phyloP scores from a whole-genome alignment of 2,797 vertebrate species.

The Sebastes steindachneri region DNA sequence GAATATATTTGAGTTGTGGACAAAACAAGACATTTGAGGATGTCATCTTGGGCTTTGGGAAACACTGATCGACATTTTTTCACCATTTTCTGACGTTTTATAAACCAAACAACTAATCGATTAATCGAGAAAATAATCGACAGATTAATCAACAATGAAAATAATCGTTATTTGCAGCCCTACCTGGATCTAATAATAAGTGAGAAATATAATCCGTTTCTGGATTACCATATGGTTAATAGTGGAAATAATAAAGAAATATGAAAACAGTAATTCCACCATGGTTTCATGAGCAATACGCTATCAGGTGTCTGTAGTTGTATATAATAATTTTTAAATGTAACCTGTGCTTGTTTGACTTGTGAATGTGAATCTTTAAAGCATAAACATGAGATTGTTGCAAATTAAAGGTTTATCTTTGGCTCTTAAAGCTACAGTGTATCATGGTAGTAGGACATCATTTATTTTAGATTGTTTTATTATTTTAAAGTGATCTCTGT shows the following conservation, averaged over 20 bases:
- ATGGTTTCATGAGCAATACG: background rate
- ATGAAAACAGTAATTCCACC: background rate
- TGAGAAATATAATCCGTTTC: background rate
- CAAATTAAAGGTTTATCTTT: background rate
- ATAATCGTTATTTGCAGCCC: too few relatives aligned
- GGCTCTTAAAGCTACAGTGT: background rate
- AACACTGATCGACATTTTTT: too few relatives aligned
- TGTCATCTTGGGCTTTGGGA: too few relatives aligned
- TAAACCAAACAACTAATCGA: too few relatives aligned
- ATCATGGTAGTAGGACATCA: background rate
- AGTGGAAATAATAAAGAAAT: background rate
- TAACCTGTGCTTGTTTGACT: background rate
- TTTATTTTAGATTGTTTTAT: background rate
- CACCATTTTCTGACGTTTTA: too few relatives aligned
- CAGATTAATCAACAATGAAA: too few relatives aligned
- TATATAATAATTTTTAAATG: background rate
- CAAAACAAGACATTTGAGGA: too few relatives aligned
- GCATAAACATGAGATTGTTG: background rate
- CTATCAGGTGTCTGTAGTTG: background rate
- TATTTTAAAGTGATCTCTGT: background rate
- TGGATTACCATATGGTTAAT: background rate
- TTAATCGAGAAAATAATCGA: too few relatives aligned
- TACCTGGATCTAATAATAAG: background rate
- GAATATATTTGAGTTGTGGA: too few relatives aligned
- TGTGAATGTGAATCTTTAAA: background rate